Evolutionary conservation across 2,113 vertebrate genomes (phyloP).

Genomic region (Apodemus sylvaticus): DNA sequence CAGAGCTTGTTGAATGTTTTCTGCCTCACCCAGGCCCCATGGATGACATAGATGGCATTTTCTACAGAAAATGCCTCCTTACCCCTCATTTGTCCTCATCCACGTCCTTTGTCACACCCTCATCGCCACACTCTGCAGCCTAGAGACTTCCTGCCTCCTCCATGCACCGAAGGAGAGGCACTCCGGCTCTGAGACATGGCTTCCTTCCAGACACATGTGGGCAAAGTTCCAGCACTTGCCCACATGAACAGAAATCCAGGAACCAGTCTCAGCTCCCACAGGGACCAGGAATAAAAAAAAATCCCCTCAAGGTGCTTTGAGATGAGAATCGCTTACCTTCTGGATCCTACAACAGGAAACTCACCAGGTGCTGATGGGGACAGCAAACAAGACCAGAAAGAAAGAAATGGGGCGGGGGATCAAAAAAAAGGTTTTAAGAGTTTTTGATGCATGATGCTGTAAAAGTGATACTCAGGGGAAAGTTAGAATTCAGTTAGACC

Average conservation of each 20-base stretch:
- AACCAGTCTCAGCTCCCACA: background rate
- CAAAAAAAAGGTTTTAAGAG: background rate
- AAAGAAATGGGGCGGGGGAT: background rate
- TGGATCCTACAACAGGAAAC: background rate
- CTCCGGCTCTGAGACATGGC: background rate
- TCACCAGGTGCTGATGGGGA: background rate
- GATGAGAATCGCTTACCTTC: conserved; percentile 33
- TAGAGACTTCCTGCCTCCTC: conserved; percentile 31
- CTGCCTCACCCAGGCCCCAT: background rate
- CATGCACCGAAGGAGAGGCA: background rate
- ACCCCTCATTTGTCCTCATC: background rate
- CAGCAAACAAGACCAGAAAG: background rate
- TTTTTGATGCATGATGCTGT: no score
- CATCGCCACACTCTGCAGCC: background rate
- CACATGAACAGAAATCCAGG: background rate
- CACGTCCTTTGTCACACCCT: background rate
- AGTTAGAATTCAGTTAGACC: background rate
- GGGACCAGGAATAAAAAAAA: background rate
- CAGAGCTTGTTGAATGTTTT: background rate
- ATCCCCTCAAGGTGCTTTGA: background rate
- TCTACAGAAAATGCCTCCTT: background rate
- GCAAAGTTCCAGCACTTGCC: background rate
- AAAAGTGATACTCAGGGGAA: background rate
- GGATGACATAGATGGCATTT: background rate
- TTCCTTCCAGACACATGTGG: background rate